Percentiles rank a stretch among this genome's conserved stretches.
These are phyloP conservation scores for Malurus elegans DNA, from an alignment of 2,113 vertebrate genomes.

Conservation along the genomic window DNA sequence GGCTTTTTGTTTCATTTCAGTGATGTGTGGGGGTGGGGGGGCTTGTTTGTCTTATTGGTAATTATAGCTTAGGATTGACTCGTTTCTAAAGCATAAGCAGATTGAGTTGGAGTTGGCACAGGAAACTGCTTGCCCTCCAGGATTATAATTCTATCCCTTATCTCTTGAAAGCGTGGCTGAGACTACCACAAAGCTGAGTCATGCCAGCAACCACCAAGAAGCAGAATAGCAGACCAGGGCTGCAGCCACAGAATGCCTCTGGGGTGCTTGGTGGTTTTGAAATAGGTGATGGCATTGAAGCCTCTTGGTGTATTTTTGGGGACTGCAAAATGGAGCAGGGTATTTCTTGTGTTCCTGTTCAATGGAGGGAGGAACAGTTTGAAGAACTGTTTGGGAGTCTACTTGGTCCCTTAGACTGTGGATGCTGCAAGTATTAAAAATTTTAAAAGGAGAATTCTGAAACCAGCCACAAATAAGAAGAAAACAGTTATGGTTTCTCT, in stretches of 20 bases:
- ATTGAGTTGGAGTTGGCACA: neutral
- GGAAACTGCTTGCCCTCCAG: neutral
- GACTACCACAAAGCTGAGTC: slow-evolving; percentile 31
- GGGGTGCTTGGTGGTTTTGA: neutral
- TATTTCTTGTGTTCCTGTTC: neutral
- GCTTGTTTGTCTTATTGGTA: neutral
- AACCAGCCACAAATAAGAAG: neutral
- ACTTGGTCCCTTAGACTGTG: neutral
- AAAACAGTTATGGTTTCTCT: neutral
- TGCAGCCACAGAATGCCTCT: neutral
- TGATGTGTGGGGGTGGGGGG: neutral
- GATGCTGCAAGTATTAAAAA: neutral
- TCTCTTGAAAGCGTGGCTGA: slow-evolving; percentile 11
- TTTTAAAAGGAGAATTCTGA: neutral
- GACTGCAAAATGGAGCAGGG: neutral
- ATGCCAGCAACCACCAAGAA: neutral
- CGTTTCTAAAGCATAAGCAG: neutral
- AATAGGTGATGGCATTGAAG: neutral
- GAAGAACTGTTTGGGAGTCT: neutral
- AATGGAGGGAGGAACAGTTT: neutral
- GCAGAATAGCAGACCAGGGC: neutral
- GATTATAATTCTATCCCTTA: neutral
- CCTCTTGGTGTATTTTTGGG: neutral
- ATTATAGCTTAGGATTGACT: neutral
- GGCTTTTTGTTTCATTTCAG: neutral